Evolutionary conservation across 2,797 vertebrate species (phyloP).

Genomic region (Rhincodon typus): DNA sequence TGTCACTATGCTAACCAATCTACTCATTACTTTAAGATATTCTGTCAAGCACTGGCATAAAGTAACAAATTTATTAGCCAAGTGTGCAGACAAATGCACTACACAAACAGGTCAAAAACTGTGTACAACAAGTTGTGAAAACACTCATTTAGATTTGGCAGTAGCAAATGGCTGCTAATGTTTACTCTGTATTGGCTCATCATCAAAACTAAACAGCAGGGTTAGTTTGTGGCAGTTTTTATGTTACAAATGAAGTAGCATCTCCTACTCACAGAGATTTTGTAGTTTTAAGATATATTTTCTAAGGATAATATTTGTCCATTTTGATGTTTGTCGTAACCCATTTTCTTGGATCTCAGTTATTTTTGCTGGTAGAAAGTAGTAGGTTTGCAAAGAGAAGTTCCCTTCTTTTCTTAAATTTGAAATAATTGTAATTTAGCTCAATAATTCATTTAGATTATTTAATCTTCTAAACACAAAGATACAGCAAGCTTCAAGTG

Average conservation of each 20-base stretch:
- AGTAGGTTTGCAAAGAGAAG: not conserved
- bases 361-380: not conserved
- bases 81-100: not conserved
- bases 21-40: not conserved
- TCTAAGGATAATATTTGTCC: not conserved
- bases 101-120: not conserved
- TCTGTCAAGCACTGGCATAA: not conserved
- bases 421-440: not conserved
- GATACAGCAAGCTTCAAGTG: not conserved
- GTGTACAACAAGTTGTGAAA: not conserved
- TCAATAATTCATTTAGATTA: not conserved
- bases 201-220: constrained; percentile 14
- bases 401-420: not conserved
- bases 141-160: not conserved
- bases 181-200: not conserved
- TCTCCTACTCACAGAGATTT: not conserved
- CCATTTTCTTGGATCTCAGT: not conserved
- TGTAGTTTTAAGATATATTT: not conserved
- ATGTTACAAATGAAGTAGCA: not conserved
- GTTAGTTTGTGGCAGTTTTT: not conserved
- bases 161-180: not conserved
- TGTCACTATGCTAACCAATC: not conserved
- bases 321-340: not conserved
- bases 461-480: not conserved
- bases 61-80: not conserved